These are phyloP conservation scores for Corythaeola cristata DNA, from an alignment of 2,113 vertebrate species.

Conservation along the genomic window DNA sequence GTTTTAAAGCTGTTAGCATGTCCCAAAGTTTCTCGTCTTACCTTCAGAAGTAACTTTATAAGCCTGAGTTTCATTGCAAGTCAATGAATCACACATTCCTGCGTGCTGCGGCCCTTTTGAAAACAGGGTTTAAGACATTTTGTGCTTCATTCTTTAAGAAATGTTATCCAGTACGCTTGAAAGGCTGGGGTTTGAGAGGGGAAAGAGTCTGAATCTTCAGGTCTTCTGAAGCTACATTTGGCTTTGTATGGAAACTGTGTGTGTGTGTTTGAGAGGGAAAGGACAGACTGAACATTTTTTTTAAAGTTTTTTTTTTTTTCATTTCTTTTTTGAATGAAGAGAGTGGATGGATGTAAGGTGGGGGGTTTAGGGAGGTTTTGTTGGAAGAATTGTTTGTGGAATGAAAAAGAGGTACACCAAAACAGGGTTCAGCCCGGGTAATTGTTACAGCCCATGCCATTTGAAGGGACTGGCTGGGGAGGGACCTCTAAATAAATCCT, in stretches of 20 bases:
- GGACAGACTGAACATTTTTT: neutral
- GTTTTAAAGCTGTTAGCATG: neutral
- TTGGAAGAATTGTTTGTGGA: neutral
- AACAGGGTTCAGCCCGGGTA: neutral
- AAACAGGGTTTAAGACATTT: neutral
- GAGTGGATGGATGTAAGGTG: neutral
- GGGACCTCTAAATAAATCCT: neutral
- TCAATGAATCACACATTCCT: conserved; percentile 35
- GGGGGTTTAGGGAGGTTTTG: neutral
- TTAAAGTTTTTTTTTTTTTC: no score
- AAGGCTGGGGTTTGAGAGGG: neutral
- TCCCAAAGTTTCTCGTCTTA: neutral
- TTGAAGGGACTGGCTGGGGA: fast-evolving
- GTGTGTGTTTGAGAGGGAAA: neutral
- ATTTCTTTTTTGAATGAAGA: neutral
- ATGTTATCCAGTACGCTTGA: neutral
- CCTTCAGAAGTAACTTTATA: neutral
- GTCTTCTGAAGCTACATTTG: neutral
- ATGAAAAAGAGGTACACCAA: neutral
- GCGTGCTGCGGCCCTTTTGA: neutral
- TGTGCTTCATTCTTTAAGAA: neutral
- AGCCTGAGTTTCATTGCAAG: neutral
- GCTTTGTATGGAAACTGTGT: neutral
- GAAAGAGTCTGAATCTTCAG: neutral
- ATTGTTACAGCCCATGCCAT: neutral